phyloP scores from a whole-genome alignment of 2,888 invertebrate genomes.

The Linnaemya tessellans region DNA sequence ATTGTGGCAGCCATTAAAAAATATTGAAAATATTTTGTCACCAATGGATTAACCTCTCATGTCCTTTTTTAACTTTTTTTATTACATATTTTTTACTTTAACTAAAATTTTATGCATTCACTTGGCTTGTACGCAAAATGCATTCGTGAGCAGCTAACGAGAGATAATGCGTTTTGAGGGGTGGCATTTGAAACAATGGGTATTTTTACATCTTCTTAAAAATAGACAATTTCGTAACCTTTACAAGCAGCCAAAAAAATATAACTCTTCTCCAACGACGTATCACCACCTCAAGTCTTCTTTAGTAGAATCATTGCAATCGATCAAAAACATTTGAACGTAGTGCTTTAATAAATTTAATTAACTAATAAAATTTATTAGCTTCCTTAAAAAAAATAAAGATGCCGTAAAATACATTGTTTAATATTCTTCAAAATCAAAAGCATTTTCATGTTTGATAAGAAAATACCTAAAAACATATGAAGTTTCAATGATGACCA shows the following conservation, averaged over 20 bases:
- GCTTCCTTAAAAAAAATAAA: neutral
- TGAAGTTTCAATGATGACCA: too few species aligned
- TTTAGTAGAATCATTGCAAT: slow-evolving; percentile 49
- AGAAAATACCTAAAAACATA: too few species aligned
- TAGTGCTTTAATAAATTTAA: neutral
- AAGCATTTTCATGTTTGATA: too few species aligned
- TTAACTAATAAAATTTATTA: neutral
- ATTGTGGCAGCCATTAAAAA: slow-evolving; percentile 44
- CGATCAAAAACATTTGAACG: slow-evolving; percentile 27
- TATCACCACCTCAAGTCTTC: slow-evolving; percentile 44
- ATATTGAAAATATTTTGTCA: slow-evolving; percentile 61
- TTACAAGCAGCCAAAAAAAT: slow-evolving; percentile 25
- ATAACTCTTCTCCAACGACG: slow-evolving; percentile 18
- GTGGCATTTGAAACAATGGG: neutral
- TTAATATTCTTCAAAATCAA: too few species aligned
- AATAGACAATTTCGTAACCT: slow-evolving; percentile 15
- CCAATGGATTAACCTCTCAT: slow-evolving; percentile 43
- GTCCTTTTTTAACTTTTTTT: too few species aligned
- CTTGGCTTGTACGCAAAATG: slow-evolving; percentile 10
- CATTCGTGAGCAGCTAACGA: slow-evolving; percentile 28
- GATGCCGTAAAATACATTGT: neutral
- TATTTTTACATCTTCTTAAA: slow-evolving; percentile 7
- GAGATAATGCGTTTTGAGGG: neutral
- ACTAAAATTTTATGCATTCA: slow-evolving; percentile 35
- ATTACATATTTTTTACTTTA: slow-evolving; percentile 15